A percentile compares a stretch with the other conserved stretches of the same genome.
Evolutionary conservation across 2,797 vertebrate species (phyloP).

Genomic region (Gastrophryne carolinensis): DNA sequence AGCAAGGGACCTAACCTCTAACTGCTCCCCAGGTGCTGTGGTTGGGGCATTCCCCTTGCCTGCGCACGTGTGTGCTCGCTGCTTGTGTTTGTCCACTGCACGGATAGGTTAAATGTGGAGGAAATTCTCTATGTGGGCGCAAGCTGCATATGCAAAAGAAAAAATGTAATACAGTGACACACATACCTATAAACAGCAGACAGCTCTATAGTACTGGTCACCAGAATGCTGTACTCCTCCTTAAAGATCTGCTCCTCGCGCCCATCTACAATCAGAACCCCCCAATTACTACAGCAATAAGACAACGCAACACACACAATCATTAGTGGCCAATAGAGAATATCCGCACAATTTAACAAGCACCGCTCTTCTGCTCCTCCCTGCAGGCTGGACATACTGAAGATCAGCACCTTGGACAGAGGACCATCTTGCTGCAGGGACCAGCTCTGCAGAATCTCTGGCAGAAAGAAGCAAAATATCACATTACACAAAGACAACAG

Average conservation of each 20-base stretch:
- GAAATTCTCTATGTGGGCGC: too few relatives aligned
- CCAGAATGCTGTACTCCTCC: slow-evolving; percentile 76
- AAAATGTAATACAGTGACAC: too few relatives aligned
- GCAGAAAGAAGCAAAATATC: not conserved
- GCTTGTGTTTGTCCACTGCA: too few relatives aligned
- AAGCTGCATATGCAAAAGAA: too few relatives aligned
- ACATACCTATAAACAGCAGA: slow-evolving; percentile 84
- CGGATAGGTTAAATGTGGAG: too few relatives aligned
- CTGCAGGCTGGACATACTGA: slow-evolving; percentile 58
- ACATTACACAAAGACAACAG: not conserved
- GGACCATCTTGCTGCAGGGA: slow-evolving; percentile 84
- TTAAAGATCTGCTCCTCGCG: not conserved
- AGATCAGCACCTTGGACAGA: slow-evolving; percentile 81
- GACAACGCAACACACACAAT: not conserved
- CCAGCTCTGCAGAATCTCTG: slow-evolving; percentile 84
- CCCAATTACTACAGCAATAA: not conserved
- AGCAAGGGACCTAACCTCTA: too few relatives aligned
- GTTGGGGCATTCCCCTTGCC: too few relatives aligned
- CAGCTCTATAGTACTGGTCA: slow-evolving; percentile 82
- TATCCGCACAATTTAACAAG: not conserved
- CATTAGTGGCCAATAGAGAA: not conserved
- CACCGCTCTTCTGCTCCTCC: too few relatives aligned
- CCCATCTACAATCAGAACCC: slow-evolving; percentile 35
- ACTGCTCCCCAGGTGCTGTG: too few relatives aligned
- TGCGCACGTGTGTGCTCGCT: too few relatives aligned